Base-by-base conservation (phyloP, 2,113 vertebrate genomes). In the Illadopsis cleaveri region DNA sequence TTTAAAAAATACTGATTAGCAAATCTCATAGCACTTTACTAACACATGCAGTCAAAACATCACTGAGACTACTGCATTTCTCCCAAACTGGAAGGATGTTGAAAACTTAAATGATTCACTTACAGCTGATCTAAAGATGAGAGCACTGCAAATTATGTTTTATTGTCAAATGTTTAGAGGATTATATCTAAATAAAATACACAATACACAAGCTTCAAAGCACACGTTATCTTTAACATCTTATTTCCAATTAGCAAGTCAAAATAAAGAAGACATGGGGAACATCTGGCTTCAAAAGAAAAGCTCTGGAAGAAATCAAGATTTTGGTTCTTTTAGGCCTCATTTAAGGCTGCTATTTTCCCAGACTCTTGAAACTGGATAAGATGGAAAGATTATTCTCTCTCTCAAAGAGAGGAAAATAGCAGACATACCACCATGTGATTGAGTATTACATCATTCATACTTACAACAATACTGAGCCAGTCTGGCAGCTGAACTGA, bases 181-280 rank as follows among this genome's bases (percentile, higher is more conserved):
- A 96, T 88, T 76, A 81, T 88, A 93, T 88, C 86, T 86, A 94
- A 97, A 95, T 95, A 96, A 95, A 95, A 94, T 61, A 88, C 76
- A 86, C 57, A 93, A 92, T 95, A 83, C 24, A 71, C 48, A 84
- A 84, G 70, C 92, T 93, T 96, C 92, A 96, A 96, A 97, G 93
- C 37, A 71, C 76, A 86, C 2, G 3, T 92, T 96, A 95, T 95
- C 92, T 90, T 68, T 70, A 89, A 84, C 80, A 92, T 94, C 90
- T 89, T 90, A 94, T 90, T 96, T 96, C 72, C 90, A 95, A 95
- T 96, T 93, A 94, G 79, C 88, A 95, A 96, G 88, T 92, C 93
- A 96, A 96, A 96, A 94, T 81, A 95, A 90, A 94, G 79, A 86
- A 71, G 56, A 51, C 47, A 75, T 11, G 5, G 64, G 53, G 76